Percentiles rank a stretch among this genome's conserved stretches.
These are phyloP conservation scores for Nyctibius grandis DNA, from an alignment of 2,797 vertebrate species.

Conservation along the genomic window DNA sequence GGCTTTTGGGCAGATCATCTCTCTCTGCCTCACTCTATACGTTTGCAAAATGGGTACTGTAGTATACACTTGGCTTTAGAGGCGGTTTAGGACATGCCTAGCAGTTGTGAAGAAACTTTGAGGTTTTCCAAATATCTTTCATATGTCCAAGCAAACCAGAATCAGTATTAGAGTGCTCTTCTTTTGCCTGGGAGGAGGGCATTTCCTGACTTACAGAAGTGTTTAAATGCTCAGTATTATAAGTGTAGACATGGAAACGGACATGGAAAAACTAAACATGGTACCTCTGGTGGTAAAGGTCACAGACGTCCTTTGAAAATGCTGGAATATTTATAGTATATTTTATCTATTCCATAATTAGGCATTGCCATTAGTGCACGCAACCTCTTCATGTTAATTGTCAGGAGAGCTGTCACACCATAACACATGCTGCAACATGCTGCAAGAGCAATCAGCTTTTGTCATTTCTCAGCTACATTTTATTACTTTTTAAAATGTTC, in stretches of 20 bases:
- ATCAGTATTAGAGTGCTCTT: not conserved
- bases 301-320: not conserved
- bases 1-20: not conserved
- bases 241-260: not conserved
- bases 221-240: not conserved
- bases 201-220: not conserved
- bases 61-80: not conserved
- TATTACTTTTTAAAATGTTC: not conserved
- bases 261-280: not conserved
- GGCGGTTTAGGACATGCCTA: not conserved
- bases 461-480: not conserved
- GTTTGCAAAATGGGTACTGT: not conserved
- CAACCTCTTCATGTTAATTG: not conserved
- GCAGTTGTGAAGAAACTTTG: not conserved
- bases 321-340: not conserved
- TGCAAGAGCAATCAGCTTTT: not conserved
- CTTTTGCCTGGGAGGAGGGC: not conserved
- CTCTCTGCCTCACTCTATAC: not conserved
- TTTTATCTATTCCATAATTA: not conserved
- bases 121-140: not conserved
- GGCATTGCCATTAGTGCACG: not conserved
- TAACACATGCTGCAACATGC: accelerated
- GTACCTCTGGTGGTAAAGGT: not conserved
- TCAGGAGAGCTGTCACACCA: not conserved
- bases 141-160: not conserved